Base-by-base conservation (phyloP, 2,113 vertebrate species). In the Nettapus auritus region DNA sequence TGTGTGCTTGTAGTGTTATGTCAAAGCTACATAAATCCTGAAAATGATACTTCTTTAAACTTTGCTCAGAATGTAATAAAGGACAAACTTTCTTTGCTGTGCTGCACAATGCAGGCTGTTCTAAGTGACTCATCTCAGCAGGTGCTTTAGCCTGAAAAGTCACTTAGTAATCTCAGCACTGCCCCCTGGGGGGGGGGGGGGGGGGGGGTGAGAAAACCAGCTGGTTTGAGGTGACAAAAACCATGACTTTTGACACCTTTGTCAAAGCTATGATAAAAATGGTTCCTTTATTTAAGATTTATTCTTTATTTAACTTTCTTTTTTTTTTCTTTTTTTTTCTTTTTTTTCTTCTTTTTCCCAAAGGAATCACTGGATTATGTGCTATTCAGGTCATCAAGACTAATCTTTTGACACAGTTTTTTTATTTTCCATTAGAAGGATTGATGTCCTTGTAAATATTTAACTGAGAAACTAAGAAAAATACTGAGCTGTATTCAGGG, bases 51-150 rank as follows among this genome's bases (percentile, higher is more conserved):
- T 67, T 83, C 60, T 84, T 82, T 82, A 74, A 85, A 81, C 67
- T 82, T 76, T 71, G 15, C 40, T 90, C 14, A 20, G 69, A 86
- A 85, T 83, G 55, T 21, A 42, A 42, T 34, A 76, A 17, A 53
- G 62, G 73, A 67, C 20, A 34, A 84, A 52, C 26, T 88, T 84
- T 57, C 31, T 79, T 88, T 64, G n/a, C 62, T 86, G 20, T 53
- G 33, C 62, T 81, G 73, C 73, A 93, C 77, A 81, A 80, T 62
- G 57, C 62, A 85, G 71, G 66, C 79, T 71, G 29, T 46, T 78
- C 7, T 38, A 67, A 74, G 69, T 95, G 83, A 92, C 71, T 95
- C 68, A 85, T 75, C 83, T 46, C 75, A 96, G 93, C 60, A 76
- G 40, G 77, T 82, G 66, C 20, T 75, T 71, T 78, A 69, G 29